These are phyloP conservation scores for Papilio aristodemus DNA, from an alignment of 1,140 invertebrate genomes.

Conservation along the genomic window DNA sequence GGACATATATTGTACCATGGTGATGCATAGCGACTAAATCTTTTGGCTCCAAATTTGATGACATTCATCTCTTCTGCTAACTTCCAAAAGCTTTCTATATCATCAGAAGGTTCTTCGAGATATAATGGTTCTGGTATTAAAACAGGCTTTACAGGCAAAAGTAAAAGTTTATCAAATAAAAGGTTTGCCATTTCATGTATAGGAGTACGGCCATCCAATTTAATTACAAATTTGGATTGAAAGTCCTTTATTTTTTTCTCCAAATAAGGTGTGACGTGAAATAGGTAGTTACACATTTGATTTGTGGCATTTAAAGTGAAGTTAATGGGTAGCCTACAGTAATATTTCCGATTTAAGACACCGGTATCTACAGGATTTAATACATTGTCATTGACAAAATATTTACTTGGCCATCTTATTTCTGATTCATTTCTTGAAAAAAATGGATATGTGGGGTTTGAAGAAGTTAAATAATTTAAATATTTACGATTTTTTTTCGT, in stretches of 20 bases:
- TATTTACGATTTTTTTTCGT: constrained; percentile 70
- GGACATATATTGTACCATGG: constrained; percentile 82
- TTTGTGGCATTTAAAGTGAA: constrained; percentile 63
- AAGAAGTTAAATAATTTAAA: constrained; percentile 65
- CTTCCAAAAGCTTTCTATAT: constrained; percentile 69
- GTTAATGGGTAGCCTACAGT: constrained; percentile 68
- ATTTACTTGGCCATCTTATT: constrained; percentile 61
- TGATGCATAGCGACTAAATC: constrained; percentile 69
- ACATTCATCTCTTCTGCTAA: constrained; percentile 57
- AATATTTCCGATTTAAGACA: constrained; percentile 67
- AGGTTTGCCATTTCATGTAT: constrained; percentile 73
- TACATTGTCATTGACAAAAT: constrained; percentile 49
- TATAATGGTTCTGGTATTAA: constrained; percentile 65
- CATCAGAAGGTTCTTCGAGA: constrained; percentile 58
- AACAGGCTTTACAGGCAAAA: constrained; percentile 71
- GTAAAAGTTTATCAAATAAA: constrained; percentile 72
- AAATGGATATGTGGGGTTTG: constrained; percentile 52
- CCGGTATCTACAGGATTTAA: constrained; percentile 47
- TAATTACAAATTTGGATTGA: constrained; percentile 79
- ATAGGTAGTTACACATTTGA: constrained; percentile 76
- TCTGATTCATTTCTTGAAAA: constrained; percentile 43
- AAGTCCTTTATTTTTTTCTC: constrained; percentile 76
- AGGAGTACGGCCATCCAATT: constrained; percentile 79
- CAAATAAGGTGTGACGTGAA: constrained; percentile 63
- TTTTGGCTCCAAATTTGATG: constrained; percentile 51